These are phyloP conservation scores for Sympetrum striolatum DNA, from an alignment of 2,888 invertebrate genomes.

Conservation along the genomic window DNA sequence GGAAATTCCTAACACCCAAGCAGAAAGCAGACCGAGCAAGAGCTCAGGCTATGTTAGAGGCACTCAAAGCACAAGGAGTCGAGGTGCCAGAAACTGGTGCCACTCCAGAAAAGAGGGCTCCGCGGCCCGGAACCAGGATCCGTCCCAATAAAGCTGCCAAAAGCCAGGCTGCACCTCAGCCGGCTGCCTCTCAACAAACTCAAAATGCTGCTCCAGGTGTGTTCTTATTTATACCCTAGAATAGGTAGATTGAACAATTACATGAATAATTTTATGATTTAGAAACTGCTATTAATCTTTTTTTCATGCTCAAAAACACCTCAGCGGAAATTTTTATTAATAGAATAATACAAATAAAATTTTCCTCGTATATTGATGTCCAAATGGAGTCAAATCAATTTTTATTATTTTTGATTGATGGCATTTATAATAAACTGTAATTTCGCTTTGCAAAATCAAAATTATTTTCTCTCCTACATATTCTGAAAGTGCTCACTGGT, in stretches of 20 bases:
- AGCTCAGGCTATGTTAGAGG: constrained; percentile 87
- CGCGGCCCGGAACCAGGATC: constrained; percentile 74
- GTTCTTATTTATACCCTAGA: constrained; percentile 62
- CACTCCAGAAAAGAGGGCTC: constrained; percentile 59
- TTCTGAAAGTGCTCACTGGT: too few species aligned
- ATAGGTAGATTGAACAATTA: constrained; percentile 56
- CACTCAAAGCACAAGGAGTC: constrained; percentile 86
- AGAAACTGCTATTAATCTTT: too few species aligned
- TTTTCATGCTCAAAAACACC: too few species aligned
- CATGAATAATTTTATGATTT: too few species aligned
- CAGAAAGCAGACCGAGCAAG: constrained; percentile 90
- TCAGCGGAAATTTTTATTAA: too few species aligned
- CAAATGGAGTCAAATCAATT: too few species aligned
- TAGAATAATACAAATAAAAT: too few species aligned
- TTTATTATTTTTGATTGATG: too few species aligned
- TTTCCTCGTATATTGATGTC: too few species aligned
- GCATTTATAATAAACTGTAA: too few species aligned
- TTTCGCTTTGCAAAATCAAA: too few species aligned
- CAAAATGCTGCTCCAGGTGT: background rate
- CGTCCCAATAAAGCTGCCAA: constrained; percentile 72
- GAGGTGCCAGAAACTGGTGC: constrained; percentile 75
- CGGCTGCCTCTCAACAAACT: background rate
- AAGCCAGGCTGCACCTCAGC: constrained; percentile 60
- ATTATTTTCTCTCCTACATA: too few species aligned
- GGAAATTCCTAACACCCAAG: constrained; percentile 90